Base-by-base conservation (phyloP, 2,888 invertebrate genomes). In the Acrobasis suavella region DNA sequence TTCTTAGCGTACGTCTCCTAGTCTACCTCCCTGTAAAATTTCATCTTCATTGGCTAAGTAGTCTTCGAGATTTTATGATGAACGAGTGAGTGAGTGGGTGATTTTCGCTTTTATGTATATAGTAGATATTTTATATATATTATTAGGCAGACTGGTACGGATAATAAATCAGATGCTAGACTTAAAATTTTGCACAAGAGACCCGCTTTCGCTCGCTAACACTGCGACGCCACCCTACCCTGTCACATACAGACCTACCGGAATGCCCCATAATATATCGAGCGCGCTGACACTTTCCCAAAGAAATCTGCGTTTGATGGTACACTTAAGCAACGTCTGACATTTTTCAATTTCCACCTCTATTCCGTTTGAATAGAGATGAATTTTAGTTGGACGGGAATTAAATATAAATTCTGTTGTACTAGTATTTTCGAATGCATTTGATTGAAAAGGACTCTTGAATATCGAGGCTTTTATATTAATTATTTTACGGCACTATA, bases 271-370 rank as follows among this genome's bases (percentile, higher is more conserved):
- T 74, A 71, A 74, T 72, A 74, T 72, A 73, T 73, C 73, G 73
- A 68, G 70, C 64, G 67, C 69, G 67, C 71, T 71, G 75, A 74
- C 75, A 71, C 69, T 64, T 62, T 70, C 67, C 58, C 59, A 54
- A 58, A 64, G 58, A 64, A 67, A 65, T 69, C 73, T 74, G 73
- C 73, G 73, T 72, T 73, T 73, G 73, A 73, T 73, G 67, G 73
- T 55, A 49, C 46, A 55, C 55, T 55, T 62, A 62, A 8, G 46
- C 32, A 49, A 54, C 39, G 39, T 9, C 22, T 14, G 46, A 15
- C 32, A 22, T 54, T 54, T 46, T 54, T 61, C 42, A 15, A 61
- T 54, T 61, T 46, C 32, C n/a, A 32, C 15, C 54, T 9, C 46
- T 61, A 54, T 49, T 15, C 2, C 12, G 9, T 17, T 6, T n/a